A percentile compares a stretch with the other conserved stretches of the same genome.
These are phyloP conservation scores for Eutrigla gurnardus DNA, from an alignment of 2,797 vertebrate genomes.

Conservation along the genomic window DNA sequence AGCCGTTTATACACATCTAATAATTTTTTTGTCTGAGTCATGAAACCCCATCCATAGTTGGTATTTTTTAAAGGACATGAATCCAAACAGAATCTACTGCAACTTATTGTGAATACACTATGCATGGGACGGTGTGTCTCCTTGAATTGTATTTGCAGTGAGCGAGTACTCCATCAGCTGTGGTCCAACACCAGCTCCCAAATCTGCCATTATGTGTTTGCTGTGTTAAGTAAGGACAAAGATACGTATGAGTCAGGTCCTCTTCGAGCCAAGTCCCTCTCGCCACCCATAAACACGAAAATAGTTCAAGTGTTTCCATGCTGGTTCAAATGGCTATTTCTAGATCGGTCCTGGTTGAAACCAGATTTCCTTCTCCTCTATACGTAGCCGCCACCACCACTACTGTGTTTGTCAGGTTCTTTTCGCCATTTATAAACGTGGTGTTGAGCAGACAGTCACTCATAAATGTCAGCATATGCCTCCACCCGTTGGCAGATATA, in stretches of 20 bases:
- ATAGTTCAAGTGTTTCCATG: constrained; percentile 73
- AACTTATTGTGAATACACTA: constrained; percentile 11
- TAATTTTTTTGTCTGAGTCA: not conserved
- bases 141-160: constrained; percentile 35
- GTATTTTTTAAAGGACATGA: constrained; percentile 1
- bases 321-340: constrained; percentile 69
- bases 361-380: constrained; percentile 64
- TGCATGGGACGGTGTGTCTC: constrained; percentile 1
- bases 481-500: constrained; percentile 40
- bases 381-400: constrained; percentile 43
- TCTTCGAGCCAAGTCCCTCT: constrained; percentile 49
- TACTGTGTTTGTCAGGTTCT: constrained; percentile 65
- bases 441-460: constrained; percentile 58
- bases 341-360: constrained; percentile 63
- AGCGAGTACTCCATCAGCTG: constrained; percentile 32
- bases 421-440: constrained; percentile 58
- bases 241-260: constrained; percentile 51
- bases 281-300: constrained; percentile 64
- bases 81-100: constrained; percentile 6
- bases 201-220: constrained; percentile 42
- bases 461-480: constrained; percentile 55
- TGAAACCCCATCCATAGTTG: not conserved
- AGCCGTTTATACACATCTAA: constrained; percentile 2
- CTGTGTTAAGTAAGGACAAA: constrained; percentile 45
- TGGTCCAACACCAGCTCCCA: constrained; percentile 32